Evolutionary conservation across 2,888 invertebrate genomes (phyloP), one percentile per base, ranked within the genome.

Genomic region (Ethmia dodecea): DNA sequence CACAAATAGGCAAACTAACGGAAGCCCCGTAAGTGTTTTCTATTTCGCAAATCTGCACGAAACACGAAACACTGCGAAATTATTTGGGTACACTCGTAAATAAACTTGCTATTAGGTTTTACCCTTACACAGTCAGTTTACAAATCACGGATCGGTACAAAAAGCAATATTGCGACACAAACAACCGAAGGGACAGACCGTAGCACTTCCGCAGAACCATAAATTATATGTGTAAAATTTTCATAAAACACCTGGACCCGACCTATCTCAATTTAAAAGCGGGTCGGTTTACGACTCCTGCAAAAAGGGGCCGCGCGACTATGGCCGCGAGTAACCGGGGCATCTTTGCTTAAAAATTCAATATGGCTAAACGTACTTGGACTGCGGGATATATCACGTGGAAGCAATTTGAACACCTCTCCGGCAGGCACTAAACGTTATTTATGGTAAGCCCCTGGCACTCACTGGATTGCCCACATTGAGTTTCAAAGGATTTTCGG

Each of bases 361-460:
- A 77, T 78, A 80, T 72, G 69, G 70, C 65, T 73, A 70, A 75
- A 71, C 61, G 70, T 75, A 75, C 69, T 68, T 65, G 68, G 61
- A 54, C 67, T 63, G 63, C 46, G 53, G 70, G 70, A 78, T 79
- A 77, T 80, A 80, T 81, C 77, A 78, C 78, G 74, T 68, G 74
- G 65, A 79, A 80, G 81, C 80, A 80, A 81, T 80, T 81, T 78
- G 75, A 77, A 69, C 81, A 80, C 81, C 79, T 80, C 74, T 74
- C 70, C 54, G 60, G 60, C 55, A 60, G 61, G 73, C 72, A 79
- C 70, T 83, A 81, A 81, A 79, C 68, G 76, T 80, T 83, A 83
- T 83, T 83, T 81, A 83, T 80, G 76, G 73, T 77, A 74, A 81
- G 77, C 79, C 60, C 51, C 54, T 59, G 58, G 67, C 72, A 76